Base-by-base conservation (phyloP, 2,797 vertebrate genomes). In the Trematomus bernacchii region DNA sequence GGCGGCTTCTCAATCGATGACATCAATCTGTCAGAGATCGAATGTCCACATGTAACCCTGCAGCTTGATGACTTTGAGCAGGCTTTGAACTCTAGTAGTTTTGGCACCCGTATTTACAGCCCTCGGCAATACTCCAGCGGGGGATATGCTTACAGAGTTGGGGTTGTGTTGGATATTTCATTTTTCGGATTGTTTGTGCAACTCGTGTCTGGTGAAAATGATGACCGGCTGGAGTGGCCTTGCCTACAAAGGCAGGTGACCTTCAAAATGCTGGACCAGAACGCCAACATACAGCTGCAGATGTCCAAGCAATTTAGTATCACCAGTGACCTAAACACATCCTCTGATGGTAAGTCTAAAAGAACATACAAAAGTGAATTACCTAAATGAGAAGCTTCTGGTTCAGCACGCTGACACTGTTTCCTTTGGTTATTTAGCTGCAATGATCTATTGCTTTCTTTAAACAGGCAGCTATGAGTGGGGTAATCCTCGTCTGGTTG, bases 1-100 rank as follows among this genome's bases (percentile, higher is more conserved):
- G 97, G 96, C 1, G 96, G 97, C 43, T 93, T 98, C 76, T 97
- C 97, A 15, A 87, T 97, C n/a, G 96, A 97, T 0, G 96, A 97
- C 83, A 95, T 97, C 80, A 98, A 96, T 85, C 91, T 97, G 15
- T 96, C 96, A 0, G 97, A 97, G 90, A 92, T 92, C 0, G 86
- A 77, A 54, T 97, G 96, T 85, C 96, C 96, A 50, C 94, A 96
- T 62, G 89, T 95, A 0, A 18, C 93, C 50, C 93, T 96, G 90
- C 95, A 95, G 23, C 91, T 97, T 62, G 83, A 86, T 63, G 75
- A 97, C 80, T 95, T 97, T 71, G 90, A 88, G 2, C 14, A 83
- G 0, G 53, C 92, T 52, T 60, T 93, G 55, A 44, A 64, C 7
- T 76, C 76, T 0, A 89, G 48, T 10, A 3, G 6, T 3, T 37